phyloP scores from a whole-genome alignment of 2,888 invertebrate genomes.

The Nebria brevicollis region DNA sequence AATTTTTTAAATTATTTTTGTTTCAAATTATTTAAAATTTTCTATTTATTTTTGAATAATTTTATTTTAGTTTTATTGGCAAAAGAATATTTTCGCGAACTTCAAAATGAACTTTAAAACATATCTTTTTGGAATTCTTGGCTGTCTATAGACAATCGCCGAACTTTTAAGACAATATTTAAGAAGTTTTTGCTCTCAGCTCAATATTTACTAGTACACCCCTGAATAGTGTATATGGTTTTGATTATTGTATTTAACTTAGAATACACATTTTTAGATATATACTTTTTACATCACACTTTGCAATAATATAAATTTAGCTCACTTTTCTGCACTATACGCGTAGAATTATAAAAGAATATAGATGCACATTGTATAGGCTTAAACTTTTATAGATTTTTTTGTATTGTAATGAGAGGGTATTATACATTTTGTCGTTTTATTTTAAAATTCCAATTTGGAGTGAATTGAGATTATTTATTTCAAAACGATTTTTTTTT shows the following conservation, averaged over 20 bases:
- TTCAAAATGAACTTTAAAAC: background rate
- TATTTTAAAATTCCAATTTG: no score
- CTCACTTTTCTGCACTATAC: background rate
- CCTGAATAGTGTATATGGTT: background rate
- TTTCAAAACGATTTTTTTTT: no score
- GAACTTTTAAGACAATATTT: constrained; percentile 23
- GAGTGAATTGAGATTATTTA: no score
- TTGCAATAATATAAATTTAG: constrained; percentile 27
- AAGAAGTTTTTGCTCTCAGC: constrained; percentile 5
- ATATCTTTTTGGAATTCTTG: constrained; percentile 8
- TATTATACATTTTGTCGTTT: no score
- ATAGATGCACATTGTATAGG: no score
- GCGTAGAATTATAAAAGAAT: background rate
- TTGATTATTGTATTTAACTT: background rate
- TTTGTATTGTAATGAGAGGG: no score
- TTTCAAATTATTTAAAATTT: background rate
- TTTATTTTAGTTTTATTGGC: background rate
- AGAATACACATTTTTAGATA: background rate
- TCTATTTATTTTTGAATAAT: constrained; percentile 6
- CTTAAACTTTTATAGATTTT: no score
- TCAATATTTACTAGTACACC: constrained; percentile 9
- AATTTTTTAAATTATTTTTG: background rate
- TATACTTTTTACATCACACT: constrained; percentile 26
- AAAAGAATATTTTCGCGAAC: background rate
- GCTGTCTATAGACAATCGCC: constrained; percentile 17